These are phyloP conservation scores for Porphyrio hochstetteri DNA, from an alignment of 2,113 vertebrate species.

Conservation along the genomic window DNA sequence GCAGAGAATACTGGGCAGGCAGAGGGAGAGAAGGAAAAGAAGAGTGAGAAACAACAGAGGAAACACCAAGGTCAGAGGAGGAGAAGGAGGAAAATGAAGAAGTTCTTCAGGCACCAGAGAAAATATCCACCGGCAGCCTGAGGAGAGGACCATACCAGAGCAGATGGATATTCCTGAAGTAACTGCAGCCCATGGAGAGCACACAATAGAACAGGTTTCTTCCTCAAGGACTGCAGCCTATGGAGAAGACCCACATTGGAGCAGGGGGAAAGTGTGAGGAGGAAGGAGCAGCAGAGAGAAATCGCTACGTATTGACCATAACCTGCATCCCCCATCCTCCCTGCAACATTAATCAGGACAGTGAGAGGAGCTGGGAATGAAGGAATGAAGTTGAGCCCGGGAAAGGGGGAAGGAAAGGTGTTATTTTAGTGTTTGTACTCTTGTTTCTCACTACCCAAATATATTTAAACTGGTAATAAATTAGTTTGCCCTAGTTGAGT, in stretches of 20 bases:
- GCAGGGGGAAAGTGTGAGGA: not conserved
- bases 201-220: not conserved
- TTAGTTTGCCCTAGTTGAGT: not conserved
- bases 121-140: fast-evolving
- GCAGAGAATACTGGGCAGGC: not conserved
- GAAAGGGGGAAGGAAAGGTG: not conserved
- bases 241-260: not conserved
- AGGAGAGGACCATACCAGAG: not conserved
- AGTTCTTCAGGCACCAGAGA: not conserved
- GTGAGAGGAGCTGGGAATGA: not conserved
- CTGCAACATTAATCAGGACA: fast-evolving
- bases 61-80: not conserved
- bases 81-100: not conserved
- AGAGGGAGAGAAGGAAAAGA: fast-evolving
- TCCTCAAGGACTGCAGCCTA: not conserved
- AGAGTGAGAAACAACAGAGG: not conserved
- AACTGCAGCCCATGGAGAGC: not conserved
- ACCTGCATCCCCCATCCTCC: not conserved
- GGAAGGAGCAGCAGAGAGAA: not conserved
- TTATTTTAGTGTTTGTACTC: not conserved
- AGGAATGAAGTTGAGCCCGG: not conserved
- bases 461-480: not conserved
- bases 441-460: not conserved
- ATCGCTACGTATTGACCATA: not conserved
- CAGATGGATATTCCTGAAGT: not conserved